phyloP scores from a whole-genome alignment of 2,888 invertebrate species.

The Thalpophila matura region DNA sequence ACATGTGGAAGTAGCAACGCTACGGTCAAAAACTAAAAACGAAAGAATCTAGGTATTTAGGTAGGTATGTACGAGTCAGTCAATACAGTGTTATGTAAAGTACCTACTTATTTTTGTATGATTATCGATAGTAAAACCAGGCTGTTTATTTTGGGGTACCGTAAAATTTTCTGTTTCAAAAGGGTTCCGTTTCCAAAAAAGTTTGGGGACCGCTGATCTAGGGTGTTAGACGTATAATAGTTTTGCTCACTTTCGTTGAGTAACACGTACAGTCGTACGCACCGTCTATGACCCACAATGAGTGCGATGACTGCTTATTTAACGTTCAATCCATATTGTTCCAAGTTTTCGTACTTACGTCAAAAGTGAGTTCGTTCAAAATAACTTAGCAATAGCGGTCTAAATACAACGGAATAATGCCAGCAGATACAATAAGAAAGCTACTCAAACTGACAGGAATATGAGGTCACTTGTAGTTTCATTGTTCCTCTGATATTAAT shows the following conservation, averaged over 20 bases:
- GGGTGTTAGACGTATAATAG: neutral
- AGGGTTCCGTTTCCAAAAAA: too few species aligned
- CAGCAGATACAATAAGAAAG: slow-evolving; percentile 12
- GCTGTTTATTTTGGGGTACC: too few species aligned
- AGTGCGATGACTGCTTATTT: slow-evolving; percentile 28
- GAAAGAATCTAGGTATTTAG: too few species aligned
- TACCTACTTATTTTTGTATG: too few species aligned
- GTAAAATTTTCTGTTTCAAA: too few species aligned
- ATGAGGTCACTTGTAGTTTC: slow-evolving; percentile 38
- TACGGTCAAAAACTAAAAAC: too few species aligned
- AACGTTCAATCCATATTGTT: slow-evolving; percentile 12
- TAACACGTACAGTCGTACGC: slow-evolving; percentile 1
- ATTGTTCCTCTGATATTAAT: slow-evolving; percentile 46
- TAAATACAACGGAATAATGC: slow-evolving; percentile 27
- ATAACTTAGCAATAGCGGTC: slow-evolving; percentile 3
- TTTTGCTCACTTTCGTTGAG: slow-evolving; percentile 8
- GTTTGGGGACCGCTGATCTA: too few species aligned
- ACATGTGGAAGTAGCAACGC: too few species aligned
- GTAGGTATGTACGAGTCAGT: too few species aligned
- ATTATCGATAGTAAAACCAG: too few species aligned
- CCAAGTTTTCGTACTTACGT: slow-evolving; percentile 4
- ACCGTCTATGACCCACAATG: slow-evolving; percentile 12
- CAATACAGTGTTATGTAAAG: too few species aligned
- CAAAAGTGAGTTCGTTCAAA: slow-evolving; percentile 12
- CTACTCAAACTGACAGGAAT: slow-evolving; percentile 6